These are phyloP conservation scores for Reticulitermes speratus DNA, from an alignment of 1,140 invertebrate species.

Conservation along the genomic window DNA sequence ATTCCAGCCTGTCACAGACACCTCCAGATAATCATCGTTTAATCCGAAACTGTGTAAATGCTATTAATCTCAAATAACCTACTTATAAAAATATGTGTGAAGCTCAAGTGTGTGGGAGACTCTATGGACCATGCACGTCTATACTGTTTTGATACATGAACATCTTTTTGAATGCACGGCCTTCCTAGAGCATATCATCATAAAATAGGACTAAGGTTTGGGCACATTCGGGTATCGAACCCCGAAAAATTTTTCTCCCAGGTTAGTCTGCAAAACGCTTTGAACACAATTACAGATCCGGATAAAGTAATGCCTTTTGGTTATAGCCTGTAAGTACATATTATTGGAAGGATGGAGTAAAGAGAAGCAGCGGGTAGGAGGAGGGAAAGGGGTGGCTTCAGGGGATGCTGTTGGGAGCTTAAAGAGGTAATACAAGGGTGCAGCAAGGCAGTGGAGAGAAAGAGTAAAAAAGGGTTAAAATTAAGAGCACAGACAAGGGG, in stretches of 20 bases:
- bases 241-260: neutral
- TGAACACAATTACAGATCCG: conserved; percentile 20
- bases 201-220: too few species aligned
- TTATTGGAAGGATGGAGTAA: conserved; percentile 26
- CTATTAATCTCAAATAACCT: too few species aligned
- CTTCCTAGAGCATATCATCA: too few species aligned
- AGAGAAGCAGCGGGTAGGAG: neutral
- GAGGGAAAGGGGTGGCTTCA: neutral
- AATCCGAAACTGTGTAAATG: too few species aligned
- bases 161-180: too few species aligned
- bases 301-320: conserved; percentile 16
- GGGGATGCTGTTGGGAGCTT: neutral
- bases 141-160: too few species aligned
- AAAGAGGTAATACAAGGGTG: conserved; percentile 18
- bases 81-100: too few species aligned
- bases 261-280: neutral
- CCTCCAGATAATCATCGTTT: too few species aligned
- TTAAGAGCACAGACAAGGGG: conserved; percentile 6
- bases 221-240: too few species aligned
- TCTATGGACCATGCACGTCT: too few species aligned
- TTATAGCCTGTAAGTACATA: conserved; percentile 30
- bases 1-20: too few species aligned
- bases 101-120: too few species aligned
- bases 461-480: conserved; percentile 19
- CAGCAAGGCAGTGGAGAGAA: neutral